Conservation (phyloP, 2,113 vertebrate species). For the Candoia aspera region DNA sequence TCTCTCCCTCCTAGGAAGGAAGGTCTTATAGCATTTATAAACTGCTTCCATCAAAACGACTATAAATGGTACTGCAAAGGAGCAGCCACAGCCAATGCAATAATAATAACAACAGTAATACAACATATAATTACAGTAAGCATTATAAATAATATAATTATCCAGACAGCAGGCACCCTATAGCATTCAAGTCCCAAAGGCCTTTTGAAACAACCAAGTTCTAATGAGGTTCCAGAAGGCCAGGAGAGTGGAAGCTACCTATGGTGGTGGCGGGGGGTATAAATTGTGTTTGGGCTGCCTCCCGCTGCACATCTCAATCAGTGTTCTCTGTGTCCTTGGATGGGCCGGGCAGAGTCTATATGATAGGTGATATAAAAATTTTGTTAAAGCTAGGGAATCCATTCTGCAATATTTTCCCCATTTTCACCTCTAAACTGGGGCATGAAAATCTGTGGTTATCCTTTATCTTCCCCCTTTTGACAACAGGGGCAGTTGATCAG, state of each 20-base stretch:
- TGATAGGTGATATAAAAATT: neutral
- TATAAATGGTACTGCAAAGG: neutral
- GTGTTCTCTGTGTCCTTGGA: neutral
- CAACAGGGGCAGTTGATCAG: neutral
- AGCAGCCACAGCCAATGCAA: neutral
- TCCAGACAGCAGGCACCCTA: neutral
- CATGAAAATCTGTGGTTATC: neutral
- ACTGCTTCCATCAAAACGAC: neutral
- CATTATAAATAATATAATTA: neutral
- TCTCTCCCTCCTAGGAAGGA: neutral
- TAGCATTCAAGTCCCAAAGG: neutral
- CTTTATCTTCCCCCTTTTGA: neutral
- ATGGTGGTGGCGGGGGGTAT: neutral
- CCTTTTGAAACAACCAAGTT: neutral
- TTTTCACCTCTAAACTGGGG: neutral
- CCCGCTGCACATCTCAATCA: too few relatives aligned
- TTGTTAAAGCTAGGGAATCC: neutral
- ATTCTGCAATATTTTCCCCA: neutral
- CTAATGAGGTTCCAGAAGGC: neutral
- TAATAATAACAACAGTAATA: neutral
- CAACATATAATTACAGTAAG: neutral
- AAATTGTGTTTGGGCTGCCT: neutral
- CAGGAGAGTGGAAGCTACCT: neutral
- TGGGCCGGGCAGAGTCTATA: neutral
- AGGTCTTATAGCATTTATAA: neutral